Evolutionary conservation across 2,113 vertebrate genomes (phyloP).

Genomic region (Protomyctophum bolini): DNA sequence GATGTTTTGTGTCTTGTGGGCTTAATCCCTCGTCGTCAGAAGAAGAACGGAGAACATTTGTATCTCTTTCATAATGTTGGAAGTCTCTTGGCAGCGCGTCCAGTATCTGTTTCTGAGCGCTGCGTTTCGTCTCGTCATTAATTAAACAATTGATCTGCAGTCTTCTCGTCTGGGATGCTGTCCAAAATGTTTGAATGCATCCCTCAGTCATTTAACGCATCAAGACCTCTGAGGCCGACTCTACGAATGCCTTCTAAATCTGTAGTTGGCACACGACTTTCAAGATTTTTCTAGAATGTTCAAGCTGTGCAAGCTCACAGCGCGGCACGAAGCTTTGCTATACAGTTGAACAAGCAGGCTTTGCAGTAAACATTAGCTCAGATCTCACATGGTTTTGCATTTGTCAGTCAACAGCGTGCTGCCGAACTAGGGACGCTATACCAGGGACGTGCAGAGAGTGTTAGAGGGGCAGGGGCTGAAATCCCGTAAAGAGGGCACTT

Average conservation of each 20-base stretch:
- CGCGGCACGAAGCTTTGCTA: neutral
- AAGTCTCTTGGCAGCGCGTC: constrained; percentile 6
- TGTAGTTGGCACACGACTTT: neutral
- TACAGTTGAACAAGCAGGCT: constrained; percentile 27
- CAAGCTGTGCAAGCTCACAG: too few relatives aligned
- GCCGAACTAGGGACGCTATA: too few relatives aligned
- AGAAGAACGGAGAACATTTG: constrained; percentile 18
- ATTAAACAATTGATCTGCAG: constrained; percentile 12
- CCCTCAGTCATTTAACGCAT: neutral
- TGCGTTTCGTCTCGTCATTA: constrained; percentile 9
- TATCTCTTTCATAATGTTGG: constrained; percentile 24
- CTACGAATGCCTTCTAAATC: constrained; percentile 1
- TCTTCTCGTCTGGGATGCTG: neutral
- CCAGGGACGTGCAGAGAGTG: too few relatives aligned
- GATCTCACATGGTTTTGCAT: too few relatives aligned
- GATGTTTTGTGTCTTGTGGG: constrained; percentile 15
- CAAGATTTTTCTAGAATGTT: too few relatives aligned
- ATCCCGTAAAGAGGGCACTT: too few relatives aligned
- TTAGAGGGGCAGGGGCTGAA: too few relatives aligned
- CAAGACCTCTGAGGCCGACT: too few relatives aligned
- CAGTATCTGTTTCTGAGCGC: constrained; percentile 10
- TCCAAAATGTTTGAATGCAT: constrained; percentile 13
- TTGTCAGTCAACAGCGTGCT: too few relatives aligned
- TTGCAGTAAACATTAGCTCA: constrained; percentile 14
- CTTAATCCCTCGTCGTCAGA: constrained; percentile 1